Base-by-base conservation (phyloP, 2,797 vertebrate genomes). In the Propithecus perrieri region DNA sequence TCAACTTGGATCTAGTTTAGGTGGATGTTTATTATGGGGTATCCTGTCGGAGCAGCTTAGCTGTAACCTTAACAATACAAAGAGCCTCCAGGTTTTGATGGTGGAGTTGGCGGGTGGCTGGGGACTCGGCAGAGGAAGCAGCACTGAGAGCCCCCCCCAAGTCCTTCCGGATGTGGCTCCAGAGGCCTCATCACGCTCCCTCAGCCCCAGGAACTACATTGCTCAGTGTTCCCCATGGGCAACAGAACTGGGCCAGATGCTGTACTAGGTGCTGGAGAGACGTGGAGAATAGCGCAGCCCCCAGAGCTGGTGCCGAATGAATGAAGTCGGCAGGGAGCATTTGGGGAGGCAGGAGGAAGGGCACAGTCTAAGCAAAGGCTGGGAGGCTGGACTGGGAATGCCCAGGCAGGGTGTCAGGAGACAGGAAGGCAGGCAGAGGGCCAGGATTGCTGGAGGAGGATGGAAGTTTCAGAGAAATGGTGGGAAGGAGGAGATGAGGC, bases 181-280 rank as follows among this genome's bases (percentile, higher is more conserved):
- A 9, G 28, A 72, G 38, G 38, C 43, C 22, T 18, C 50, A 4
- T 4, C 12, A 12, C 0, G 0, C 24, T 67, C 79, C 24, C 53
- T 35, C 1, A 1, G 33, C 41, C n/a, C 43, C 20, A 1, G 50
- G 15, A 28, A 80, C 53, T 8, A 1, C 15, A 30, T 14, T 10
- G 75, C 43, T 33, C 65, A 13, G 30, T 3, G 2, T 43, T 24
- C 10, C 30, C 18, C 24, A 1, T 0, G 28, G 61, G 50, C 5
- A 0, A 5, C 0, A 0, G 69, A 80, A 30, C 15, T 0, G 7
- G 20, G 72, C 30, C 15, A 30, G 86, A n/a, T 1, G 5, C 71
- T 5, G 17, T 18, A 3, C 38, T 26, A 30, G 48, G 41, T 5
- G 20, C 61, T 38, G 22, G 46, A 57, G 24, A 48, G 55, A 50